A percentile compares a stretch with the other conserved stretches of the same genome.
Evolutionary conservation across 2,797 vertebrate genomes (phyloP).

Genomic region (Carcharodon carcharias): DNA sequence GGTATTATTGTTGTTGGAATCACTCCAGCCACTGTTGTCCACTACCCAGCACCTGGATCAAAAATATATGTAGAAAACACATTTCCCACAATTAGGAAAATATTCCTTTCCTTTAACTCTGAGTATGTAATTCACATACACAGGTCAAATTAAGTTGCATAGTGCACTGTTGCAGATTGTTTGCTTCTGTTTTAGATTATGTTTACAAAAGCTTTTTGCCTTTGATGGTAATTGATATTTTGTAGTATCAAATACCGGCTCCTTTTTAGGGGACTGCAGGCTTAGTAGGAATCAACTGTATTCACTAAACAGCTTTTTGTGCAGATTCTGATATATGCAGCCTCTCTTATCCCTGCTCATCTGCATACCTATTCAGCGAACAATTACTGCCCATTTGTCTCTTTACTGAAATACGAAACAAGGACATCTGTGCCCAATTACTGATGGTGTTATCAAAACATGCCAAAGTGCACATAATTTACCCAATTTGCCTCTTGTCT

Average conservation of each 20-base stretch:
- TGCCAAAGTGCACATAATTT: constrained; percentile 35
- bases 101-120: constrained; percentile 1
- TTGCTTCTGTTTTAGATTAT: constrained; percentile 2
- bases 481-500: constrained; percentile 37
- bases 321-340: constrained; percentile 24
- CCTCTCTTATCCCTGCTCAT: constrained; percentile 20
- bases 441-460: constrained; percentile 38
- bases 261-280: background rate
- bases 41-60: background rate
- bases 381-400: constrained; percentile 29
- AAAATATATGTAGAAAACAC: background rate
- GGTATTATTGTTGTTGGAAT: background rate
- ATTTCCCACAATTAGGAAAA: background rate
- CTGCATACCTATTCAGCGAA: constrained; percentile 27
- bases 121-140: background rate
- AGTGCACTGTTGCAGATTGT: background rate
- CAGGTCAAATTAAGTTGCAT: background rate
- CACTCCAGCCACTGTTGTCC: background rate
- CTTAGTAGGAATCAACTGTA: constrained; percentile 29
- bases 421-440: constrained; percentile 39
- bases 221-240: constrained; percentile 28
- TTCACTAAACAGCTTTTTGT: constrained; percentile 15
- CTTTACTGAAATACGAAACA: constrained; percentile 15
- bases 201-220: constrained; percentile 26
- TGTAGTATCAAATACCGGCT: background rate